A percentile compares a stretch with the other conserved stretches of the same genome.
Conservation (phyloP, 2,888 invertebrate genomes). For the Phaonia tiefii region DNA sequence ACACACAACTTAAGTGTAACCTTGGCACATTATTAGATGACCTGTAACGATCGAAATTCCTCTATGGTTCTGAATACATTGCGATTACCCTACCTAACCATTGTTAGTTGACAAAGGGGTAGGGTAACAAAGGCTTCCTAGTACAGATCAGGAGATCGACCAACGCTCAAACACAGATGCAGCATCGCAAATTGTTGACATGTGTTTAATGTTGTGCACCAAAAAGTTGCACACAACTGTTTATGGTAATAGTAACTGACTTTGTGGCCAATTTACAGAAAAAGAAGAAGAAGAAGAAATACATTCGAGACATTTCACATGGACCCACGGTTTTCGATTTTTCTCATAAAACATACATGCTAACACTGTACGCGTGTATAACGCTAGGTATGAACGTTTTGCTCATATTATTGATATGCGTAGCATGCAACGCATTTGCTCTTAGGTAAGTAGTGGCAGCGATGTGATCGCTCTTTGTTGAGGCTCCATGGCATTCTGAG, state of each 20-base stretch:
- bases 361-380: not conserved
- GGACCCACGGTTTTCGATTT: conserved; percentile 40
- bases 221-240: conserved; percentile 29
- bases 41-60: not conserved
- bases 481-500: not conserved
- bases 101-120: not conserved
- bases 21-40: not conserved
- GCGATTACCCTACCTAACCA: not conserved
- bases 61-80: not conserved
- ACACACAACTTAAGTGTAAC: too few species aligned
- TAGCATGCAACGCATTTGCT: conserved; percentile 41
- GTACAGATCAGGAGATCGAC: not conserved
- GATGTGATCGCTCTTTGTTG: not conserved
- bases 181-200: conserved; percentile 13
- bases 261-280: conserved; percentile 38
- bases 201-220: conserved; percentile 18
- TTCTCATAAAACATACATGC: conserved; percentile 38
- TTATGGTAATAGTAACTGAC: conserved; percentile 31
- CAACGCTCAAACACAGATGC: not conserved
- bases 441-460: not conserved
- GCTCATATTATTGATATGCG: conserved; percentile 46
- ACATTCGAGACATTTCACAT: conserved; percentile 34
- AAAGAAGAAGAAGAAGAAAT: conserved; percentile 21
- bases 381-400: not conserved
- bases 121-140: not conserved